Conservation (phyloP, 2,888 invertebrate genomes). For the Mimas tiliae region DNA sequence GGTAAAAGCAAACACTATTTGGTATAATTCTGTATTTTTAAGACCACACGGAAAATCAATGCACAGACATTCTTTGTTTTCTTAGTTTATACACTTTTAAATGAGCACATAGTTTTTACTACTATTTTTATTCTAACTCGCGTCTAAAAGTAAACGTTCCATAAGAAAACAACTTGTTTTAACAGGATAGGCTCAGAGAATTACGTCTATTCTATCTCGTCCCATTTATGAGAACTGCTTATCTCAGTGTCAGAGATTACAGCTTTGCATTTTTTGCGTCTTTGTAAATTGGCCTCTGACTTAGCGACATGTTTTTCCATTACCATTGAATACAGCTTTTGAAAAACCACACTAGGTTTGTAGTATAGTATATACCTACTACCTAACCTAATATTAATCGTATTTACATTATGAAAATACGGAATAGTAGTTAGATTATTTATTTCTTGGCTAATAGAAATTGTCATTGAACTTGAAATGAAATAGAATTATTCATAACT, state of each 20-base stretch:
- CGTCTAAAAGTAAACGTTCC: conserved; percentile 11
- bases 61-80: conserved; percentile 13
- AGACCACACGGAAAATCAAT: conserved; percentile 1
- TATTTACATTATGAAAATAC: too few species aligned
- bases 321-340: neutral
- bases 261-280: neutral
- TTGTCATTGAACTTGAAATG: too few species aligned
- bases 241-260: neutral
- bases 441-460: too few species aligned
- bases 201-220: conserved; percentile 17
- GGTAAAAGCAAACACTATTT: conserved; percentile 1
- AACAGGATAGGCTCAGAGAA: conserved; percentile 15
- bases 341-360: too few species aligned
- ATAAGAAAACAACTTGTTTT: conserved; percentile 8
- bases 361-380: too few species aligned
- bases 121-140: conserved; percentile 13
- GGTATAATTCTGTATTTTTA: conserved; percentile 4
- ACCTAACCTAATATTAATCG: too few species aligned
- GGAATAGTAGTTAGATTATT: too few species aligned
- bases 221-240: conserved; percentile 19
- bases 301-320: conserved; percentile 9
- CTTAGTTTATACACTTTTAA: conserved; percentile 4
- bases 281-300: conserved; percentile 17
- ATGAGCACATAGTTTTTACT: conserved; percentile 2
- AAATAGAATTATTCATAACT: too few species aligned